Base-by-base conservation (phyloP, 2,113 vertebrate species). In the Monopterus albus region DNA sequence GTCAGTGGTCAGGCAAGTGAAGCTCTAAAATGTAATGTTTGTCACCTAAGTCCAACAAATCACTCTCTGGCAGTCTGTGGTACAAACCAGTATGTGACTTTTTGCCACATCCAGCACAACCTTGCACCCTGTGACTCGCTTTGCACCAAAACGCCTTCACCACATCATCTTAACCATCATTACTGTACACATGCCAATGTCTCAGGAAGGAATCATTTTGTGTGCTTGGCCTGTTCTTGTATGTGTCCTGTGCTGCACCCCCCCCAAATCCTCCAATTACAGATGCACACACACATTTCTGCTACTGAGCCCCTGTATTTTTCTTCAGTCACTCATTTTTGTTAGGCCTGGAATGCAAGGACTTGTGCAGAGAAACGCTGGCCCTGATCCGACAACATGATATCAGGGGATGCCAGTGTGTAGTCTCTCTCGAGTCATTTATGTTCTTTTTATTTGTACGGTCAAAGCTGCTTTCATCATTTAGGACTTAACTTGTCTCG, bases 191-290 rank as follows among this genome's bases (percentile, higher is more conserved):
- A 82, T 69, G 68, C 87, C 88, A 84, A 92, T 83, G 91, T 92
- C 91, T 92, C 91, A 91, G 91, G 91, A 92, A 92, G 89, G 87
- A 92, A 92, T 91, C 88, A 90, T 90, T 87, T 78, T 87, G 85
- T 90, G 84, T 92, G 84, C 89, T 90, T 82, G 80, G 88, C 87
- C 86, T 87, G 76, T 87, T 84, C 75, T 82, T 83, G 83, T 88
- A 69, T 71, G 59, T 87, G 78, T 89, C 79, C 75, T 85, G 87
- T 89, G 69, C 83, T 89, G 88, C 86, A 85, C 76, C 47, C 73
- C 80, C 47, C 73, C 80, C 21, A 23, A 46, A 56, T 45, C 72
- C 72, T 65, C 69, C 77, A 39, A 45, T 77, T 81, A 85, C 86
- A 65, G 55, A 85, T 83, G 52, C 79, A 83, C 78, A 84, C 71